Evolutionary conservation across 2,113 vertebrate species (phyloP).

Genomic region (Noturus placidus): DNA sequence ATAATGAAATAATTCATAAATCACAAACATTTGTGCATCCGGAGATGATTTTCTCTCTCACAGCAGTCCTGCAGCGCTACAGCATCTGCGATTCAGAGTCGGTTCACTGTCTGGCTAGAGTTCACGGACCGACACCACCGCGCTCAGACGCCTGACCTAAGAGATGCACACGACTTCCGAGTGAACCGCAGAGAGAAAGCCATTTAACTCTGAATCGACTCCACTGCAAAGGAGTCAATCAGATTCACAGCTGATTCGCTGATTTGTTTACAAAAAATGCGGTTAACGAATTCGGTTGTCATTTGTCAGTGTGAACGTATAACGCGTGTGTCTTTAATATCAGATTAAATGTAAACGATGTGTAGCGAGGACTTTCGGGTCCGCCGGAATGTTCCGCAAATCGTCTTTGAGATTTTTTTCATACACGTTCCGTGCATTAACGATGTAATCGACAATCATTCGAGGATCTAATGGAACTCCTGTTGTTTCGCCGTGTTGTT

Average conservation of each 20-base stretch:
- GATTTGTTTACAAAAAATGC: neutral
- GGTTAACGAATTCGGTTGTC: neutral
- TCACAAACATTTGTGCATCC: too few relatives aligned
- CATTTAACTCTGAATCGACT: too few relatives aligned
- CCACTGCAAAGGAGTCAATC: too few relatives aligned
- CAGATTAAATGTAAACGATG: neutral
- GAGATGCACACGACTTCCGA: too few relatives aligned
- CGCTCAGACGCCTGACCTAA: too few relatives aligned
- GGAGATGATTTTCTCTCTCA: too few relatives aligned
- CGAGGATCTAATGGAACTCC: constrained; percentile 91
- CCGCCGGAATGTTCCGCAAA: neutral
- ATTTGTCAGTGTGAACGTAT: neutral
- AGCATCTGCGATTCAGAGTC: too few relatives aligned
- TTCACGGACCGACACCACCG: too few relatives aligned
- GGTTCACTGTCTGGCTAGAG: too few relatives aligned
- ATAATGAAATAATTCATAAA: too few relatives aligned
- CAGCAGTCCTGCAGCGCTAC: too few relatives aligned
- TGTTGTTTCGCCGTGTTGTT: constrained; percentile 90
- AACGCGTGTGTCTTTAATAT: neutral
- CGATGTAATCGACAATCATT: constrained; percentile 50
- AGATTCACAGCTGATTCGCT: neutral
- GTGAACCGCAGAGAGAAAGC: too few relatives aligned
- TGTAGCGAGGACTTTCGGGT: neutral
- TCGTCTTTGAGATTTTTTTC: neutral
- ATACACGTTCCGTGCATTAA: neutral